Evolutionary conservation across 2,797 vertebrate genomes (phyloP).

Genomic region (Graptemys geographica): DNA sequence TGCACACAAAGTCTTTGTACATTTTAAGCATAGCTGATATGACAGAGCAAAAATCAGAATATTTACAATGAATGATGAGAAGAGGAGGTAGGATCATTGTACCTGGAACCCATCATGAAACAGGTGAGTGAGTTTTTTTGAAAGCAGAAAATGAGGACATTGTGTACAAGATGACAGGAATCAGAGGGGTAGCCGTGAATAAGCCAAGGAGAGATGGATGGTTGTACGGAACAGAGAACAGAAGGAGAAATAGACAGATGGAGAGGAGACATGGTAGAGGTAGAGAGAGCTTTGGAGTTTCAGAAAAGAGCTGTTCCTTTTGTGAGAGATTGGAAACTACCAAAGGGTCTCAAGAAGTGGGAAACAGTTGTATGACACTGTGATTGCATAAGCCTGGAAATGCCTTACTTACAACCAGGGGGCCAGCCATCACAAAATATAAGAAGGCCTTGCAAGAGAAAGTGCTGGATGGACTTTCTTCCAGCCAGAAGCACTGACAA

Average conservation of each 20-base stretch:
- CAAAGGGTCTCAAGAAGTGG: too few species aligned
- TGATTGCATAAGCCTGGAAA: too few species aligned
- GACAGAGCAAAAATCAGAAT: neutral
- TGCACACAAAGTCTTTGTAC: neutral
- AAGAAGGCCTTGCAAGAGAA: too few species aligned
- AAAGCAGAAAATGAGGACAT: neutral
- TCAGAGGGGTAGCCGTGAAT: too few species aligned
- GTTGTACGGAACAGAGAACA: neutral
- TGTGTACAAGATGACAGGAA: neutral
- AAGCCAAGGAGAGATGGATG: neutral
- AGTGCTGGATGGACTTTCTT: too few species aligned
- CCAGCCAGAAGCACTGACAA: too few species aligned
- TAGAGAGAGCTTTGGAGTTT: neutral
- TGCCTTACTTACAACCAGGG: too few species aligned
- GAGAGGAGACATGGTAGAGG: neutral
- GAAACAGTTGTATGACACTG: too few species aligned
- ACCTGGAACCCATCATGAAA: too few species aligned
- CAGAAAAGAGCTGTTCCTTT: neutral
- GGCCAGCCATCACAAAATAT: too few species aligned
- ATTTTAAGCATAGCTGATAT: neutral
- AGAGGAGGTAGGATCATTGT: neutral
- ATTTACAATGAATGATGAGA: neutral
- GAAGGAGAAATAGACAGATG: neutral
- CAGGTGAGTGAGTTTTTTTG: too few species aligned
- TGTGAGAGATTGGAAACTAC: fast-evolving